Evolutionary conservation across 2,888 invertebrate species (phyloP), one percentile per base, ranked within the genome.

Genomic region (Euplagia quadripunctaria): DNA sequence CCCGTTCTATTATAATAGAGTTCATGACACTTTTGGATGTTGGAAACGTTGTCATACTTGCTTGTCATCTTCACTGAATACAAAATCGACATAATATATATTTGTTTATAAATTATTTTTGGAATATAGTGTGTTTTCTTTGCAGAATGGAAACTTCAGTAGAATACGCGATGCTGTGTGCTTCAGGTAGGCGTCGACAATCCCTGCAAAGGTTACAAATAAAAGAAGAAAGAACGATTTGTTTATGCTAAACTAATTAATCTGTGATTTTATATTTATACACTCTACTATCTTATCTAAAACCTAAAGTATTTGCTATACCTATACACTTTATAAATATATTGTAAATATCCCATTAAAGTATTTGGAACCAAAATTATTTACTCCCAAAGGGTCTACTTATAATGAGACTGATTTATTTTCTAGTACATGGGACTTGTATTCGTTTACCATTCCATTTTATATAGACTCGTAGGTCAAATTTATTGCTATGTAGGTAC

Each of bases 111-210:
- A 9, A 7, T 7, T 49, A 14, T 46, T 12, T 14, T 65, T 20
- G 20, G 31, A 14, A 31, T 9, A 31, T 31, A 2, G 11, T 64
- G 46, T 49, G 41, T 69, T 66, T 67, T 72, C 42, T 31, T 91
- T 94, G 79, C 85, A 96, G 97, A 86, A 97, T 97, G 97, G 97
- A 97, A 87, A 93, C 96, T 0, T 97, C 97, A 5, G 97, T 97
- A 14, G 97, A 97, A 84, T 96, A 96, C 80, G 97, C 97, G 0
- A 96, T 97, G 95, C 89, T 97, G 64, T 96, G 96, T 75, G 95
- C 96, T 0, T 93, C 96, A 0, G 96, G 96, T 0, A 88, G 95
- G 0, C 92, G 96, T 52, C 89, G 92, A 14, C 93, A 95, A 76
- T 95, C 95, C 0, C 84, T 96, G 69, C 96, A 95, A 76, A 94